These are phyloP conservation scores for Drosophila sulfurigaster DNA, from an alignment of 1,140 invertebrate species.

Conservation along the genomic window DNA sequence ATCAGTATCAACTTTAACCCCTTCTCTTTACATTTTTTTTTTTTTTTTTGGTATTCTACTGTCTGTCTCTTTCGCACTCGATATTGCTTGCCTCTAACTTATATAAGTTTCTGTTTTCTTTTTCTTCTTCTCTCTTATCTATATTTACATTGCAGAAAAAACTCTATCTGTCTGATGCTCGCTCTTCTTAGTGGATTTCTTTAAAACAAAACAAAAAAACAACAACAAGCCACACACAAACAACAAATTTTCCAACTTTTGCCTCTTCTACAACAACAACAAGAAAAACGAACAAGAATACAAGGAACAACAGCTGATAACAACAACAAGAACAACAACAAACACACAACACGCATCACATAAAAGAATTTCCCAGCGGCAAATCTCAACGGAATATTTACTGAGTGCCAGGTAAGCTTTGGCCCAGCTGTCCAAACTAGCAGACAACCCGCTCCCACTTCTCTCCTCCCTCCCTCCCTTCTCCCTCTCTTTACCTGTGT, in stretches of 20 bases:
- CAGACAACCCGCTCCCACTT: not conserved
- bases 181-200: constrained; percentile 73
- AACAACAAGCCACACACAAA: constrained; percentile 43
- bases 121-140: constrained; percentile 37
- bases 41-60: not conserved
- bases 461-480: not conserved
- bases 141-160: constrained; percentile 69
- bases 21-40: not conserved
- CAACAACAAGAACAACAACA: constrained; percentile 22
- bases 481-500: no score
- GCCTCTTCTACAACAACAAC: constrained; percentile 37
- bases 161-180: constrained; percentile 71
- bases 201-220: constrained; percentile 56
- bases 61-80: not conserved
- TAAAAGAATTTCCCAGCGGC: constrained; percentile 42
- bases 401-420: constrained; percentile 64
- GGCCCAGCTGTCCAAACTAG: not conserved
- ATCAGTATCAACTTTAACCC: constrained; percentile 24
- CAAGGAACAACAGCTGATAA: constrained; percentile 38
- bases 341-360: constrained; percentile 24
- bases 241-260: constrained; percentile 10
- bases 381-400: constrained; percentile 73
- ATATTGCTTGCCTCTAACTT: constrained; percentile 10
- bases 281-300: constrained; percentile 50
- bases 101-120: constrained; percentile 26